These are phyloP conservation scores for Ibycter americanus DNA, from an alignment of 2,797 vertebrate genomes.

Conservation along the genomic window DNA sequence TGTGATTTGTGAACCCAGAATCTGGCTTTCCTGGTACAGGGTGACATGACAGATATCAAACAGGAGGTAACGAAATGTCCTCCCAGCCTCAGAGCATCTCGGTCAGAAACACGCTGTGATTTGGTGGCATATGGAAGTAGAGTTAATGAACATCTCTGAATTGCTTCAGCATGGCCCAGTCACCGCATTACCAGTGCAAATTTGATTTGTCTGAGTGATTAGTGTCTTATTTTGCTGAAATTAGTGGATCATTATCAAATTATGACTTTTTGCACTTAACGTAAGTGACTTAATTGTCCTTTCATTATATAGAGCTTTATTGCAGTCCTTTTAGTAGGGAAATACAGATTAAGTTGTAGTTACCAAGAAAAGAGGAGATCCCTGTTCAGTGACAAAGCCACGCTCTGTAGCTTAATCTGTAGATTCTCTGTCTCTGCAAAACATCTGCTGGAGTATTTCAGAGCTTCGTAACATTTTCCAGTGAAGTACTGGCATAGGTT, in stretches of 20 bases:
- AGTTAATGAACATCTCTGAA: neutral
- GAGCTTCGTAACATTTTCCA: neutral
- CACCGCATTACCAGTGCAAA: neutral
- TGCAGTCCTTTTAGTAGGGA: neutral
- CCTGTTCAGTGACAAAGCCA: neutral
- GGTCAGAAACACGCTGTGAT: rapidly evolving
- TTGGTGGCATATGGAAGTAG: neutral
- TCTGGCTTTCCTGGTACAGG: neutral
- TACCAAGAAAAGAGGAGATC: neutral
- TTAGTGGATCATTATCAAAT: conserved; percentile 47
- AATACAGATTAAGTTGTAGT: neutral
- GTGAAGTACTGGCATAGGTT: neutral
- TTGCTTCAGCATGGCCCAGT: neutral
- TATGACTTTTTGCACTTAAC: neutral
- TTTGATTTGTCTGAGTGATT: conserved; percentile 18
- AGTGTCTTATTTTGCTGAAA: conserved; percentile 18
- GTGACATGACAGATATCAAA: neutral
- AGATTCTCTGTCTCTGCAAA: neutral
- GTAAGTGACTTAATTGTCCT: conserved; percentile 26
- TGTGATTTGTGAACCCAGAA: neutral
- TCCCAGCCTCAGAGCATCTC: neutral
- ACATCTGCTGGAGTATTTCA: neutral
- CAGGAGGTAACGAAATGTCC: rapidly evolving
- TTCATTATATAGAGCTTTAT: neutral
- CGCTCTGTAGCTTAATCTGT: neutral